A percentile compares a stretch with the other conserved stretches of the same genome.
phyloP scores from a whole-genome alignment of 2,888 invertebrate genomes.

The Drosophila macrospina region DNA sequence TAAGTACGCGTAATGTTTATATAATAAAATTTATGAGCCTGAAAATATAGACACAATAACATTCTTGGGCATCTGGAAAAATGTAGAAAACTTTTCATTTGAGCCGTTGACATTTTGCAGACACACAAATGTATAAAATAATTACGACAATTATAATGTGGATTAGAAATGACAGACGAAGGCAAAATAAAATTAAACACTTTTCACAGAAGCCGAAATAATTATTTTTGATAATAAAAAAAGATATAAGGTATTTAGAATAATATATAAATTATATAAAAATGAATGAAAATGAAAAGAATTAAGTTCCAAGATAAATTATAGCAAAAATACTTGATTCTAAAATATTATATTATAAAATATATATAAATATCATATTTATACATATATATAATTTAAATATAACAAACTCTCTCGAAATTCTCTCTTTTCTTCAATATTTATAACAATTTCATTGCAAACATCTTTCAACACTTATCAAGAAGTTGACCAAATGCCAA shows the following conservation, averaged over 20 bases:
- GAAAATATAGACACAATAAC: constrained; percentile 28
- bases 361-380: neutral
- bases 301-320: no score
- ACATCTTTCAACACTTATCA: constrained; percentile 16
- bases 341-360: no score
- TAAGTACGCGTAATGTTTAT: constrained; percentile 41
- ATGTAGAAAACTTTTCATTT: constrained; percentile 35
- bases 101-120: constrained; percentile 63
- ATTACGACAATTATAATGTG: constrained; percentile 51
- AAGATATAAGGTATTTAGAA: neutral
- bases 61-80: constrained; percentile 66
- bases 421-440: neutral
- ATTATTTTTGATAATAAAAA: neutral
- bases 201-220: neutral
- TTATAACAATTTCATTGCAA: neutral
- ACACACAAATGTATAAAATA: constrained; percentile 50
- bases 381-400: neutral
- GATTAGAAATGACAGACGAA: constrained; percentile 61
- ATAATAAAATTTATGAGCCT: constrained; percentile 67
- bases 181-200: constrained; percentile 6
- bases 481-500: constrained; percentile 52
- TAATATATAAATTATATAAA: neutral
- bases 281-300: no score
- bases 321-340: no score
- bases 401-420: neutral